Evolutionary conservation across 2,888 invertebrate species (phyloP).

Genomic region (Isoperla grammatica): DNA sequence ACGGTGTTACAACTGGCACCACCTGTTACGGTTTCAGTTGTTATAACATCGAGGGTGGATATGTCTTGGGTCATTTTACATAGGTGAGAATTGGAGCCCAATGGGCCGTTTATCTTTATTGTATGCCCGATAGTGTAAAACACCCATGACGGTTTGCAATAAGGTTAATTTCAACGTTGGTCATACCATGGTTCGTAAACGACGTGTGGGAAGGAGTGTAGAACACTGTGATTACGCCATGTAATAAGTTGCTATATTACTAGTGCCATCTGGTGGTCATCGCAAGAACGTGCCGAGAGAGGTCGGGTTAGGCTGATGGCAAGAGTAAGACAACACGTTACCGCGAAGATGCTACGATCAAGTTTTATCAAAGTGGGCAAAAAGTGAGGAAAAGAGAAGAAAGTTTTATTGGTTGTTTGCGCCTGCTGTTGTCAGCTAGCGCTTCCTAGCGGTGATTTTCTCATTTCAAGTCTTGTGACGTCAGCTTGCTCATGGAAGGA

Average conservation of each 20-base stretch:
- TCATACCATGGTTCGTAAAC: too few relatives aligned
- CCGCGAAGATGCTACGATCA: conserved; percentile 8
- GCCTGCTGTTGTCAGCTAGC: conserved; percentile 7
- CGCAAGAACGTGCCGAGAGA: conserved; percentile 17
- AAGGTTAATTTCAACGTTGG: too few relatives aligned
- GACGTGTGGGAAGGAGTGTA: too few relatives aligned
- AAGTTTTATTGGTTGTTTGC: conserved; percentile 26
- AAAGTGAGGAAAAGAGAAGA: conserved; percentile 10
- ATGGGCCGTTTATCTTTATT: too few relatives aligned
- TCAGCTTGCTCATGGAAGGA: conserved; percentile 11
- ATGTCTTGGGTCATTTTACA: too few relatives aligned
- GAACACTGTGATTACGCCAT: conserved; percentile 3
- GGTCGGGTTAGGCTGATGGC: not conserved
- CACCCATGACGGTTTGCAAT: too few relatives aligned
- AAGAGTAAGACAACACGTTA: conserved; percentile 12
- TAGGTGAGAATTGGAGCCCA: too few relatives aligned
- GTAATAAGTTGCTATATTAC: conserved; percentile 25
- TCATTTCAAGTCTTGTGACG: conserved; percentile 3
- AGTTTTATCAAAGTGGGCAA: conserved; percentile 15
- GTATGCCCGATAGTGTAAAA: too few relatives aligned
- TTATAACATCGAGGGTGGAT: too few relatives aligned
- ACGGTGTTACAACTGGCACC: too few relatives aligned
- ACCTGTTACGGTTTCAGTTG: too few relatives aligned
- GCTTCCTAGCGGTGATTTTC: conserved; percentile 9
- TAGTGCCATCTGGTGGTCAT: conserved; percentile 11